Evolutionary conservation across 2,113 vertebrate genomes (phyloP), one percentile per base, ranked within the genome.

Genomic region (Glaucomys volans): DNA sequence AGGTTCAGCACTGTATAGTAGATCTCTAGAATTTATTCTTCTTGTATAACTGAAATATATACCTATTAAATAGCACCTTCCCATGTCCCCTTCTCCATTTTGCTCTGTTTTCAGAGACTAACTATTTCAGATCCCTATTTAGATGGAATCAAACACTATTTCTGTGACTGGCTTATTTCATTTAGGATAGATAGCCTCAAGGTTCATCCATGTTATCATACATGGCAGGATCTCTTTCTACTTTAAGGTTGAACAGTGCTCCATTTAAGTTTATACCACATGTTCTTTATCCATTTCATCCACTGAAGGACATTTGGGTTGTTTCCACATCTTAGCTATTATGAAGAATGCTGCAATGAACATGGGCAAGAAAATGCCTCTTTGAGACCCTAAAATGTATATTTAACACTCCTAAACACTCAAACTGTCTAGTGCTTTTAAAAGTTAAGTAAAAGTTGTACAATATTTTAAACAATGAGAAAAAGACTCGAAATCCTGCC

Each of bases 361-460:
- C 54, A 67, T 37, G 8, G 22, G 7, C 47, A 28, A 44, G 42
- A 16, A 87, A 84, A 40, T 74, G 62, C 20, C 14, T 89, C 75
- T 74, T 54, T 57, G 12, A 87, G 14, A 44, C 52, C 35, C 35
- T 67, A 24, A 72, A 77, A 86, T 44, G 54, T 72, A 22, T 88
- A 83, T 87, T 95, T 88, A 85, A 42, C 88, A 85, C 5, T 93
- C 32, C 91, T 54, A 75, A n/a, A n/a, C 3, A 67, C 4, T 35
- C 80, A 80, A 87, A 72, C 84, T 83, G n/a, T 59, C 26, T 76
- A 50, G 8, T 72, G 11, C n/a, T 90, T 83, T 81, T 66, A 91
- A 83, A 94, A 74, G 17, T 85, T 67, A 75, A 86, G 44, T 72
- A 71, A 44, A 96, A 76, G 40, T 54, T 88, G 57, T 24, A 84